Conservation (phyloP, 2,888 invertebrate genomes). For the Pycnomerus fuliginosus region DNA sequence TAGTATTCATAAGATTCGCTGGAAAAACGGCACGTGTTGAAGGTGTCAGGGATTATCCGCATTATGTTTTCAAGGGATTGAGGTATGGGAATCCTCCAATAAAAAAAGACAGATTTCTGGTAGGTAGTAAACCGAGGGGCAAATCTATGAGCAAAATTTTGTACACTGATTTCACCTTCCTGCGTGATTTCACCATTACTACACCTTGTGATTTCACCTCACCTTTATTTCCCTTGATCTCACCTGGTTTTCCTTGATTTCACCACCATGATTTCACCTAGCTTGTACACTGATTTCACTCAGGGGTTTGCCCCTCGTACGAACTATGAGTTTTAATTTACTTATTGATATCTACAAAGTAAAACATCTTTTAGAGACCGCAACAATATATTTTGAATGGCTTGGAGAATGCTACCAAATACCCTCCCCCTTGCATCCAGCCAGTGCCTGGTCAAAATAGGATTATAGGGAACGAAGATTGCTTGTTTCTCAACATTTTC, state of each 20-base stretch:
- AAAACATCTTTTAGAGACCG: conserved; percentile 42
- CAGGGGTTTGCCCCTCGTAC: not conserved
- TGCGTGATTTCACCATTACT: no score
- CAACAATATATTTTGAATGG: conserved; percentile 54
- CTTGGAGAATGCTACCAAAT: conserved; percentile 59
- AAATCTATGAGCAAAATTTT: no score
- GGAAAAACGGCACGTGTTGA: conserved; percentile 64
- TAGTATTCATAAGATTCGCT: conserved; percentile 64
- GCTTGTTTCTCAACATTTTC: conserved; percentile 73
- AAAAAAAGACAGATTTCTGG: conserved; percentile 60
- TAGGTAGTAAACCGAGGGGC: no score
- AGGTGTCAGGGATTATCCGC: conserved; percentile 62
- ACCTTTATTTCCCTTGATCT: no score
- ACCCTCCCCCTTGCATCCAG: conserved; percentile 64
- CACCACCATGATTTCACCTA: no score
- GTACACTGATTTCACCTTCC: no score
- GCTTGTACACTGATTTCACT: no score
- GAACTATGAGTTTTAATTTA: not conserved
- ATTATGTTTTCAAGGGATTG: conserved; percentile 73
- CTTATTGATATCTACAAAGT: not conserved
- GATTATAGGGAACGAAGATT: conserved; percentile 64
- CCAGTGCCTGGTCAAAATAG: conserved; percentile 51
- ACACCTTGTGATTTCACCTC: no score
- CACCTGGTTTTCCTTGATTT: no score
- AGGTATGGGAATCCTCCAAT: conserved; percentile 65